Evolutionary conservation across 2,113 vertebrate genomes (phyloP).

Genomic region (Corythornis vintsioides): DNA sequence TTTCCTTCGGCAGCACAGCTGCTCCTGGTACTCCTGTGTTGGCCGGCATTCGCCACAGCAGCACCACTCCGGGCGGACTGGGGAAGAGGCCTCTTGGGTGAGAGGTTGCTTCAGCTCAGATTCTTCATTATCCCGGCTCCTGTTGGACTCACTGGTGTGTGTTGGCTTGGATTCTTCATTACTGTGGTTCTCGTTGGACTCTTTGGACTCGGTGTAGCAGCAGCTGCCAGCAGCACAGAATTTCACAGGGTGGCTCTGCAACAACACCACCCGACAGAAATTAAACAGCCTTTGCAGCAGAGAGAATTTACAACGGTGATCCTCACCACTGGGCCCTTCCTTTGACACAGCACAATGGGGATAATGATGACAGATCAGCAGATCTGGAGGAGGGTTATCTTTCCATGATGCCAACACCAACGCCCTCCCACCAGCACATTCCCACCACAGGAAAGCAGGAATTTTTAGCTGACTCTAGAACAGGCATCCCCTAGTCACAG

Average conservation of each 20-base stretch:
- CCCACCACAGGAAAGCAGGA: neutral
- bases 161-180: neutral
- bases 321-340: neutral
- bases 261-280: conserved; percentile 6
- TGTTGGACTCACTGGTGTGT: neutral
- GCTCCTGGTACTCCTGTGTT: conserved; percentile 47
- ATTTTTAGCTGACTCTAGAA: neutral
- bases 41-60: conserved; percentile 65
- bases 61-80: conserved; percentile 71
- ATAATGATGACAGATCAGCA: conserved; percentile 52
- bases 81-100: neutral
- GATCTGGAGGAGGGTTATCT: conserved; percentile 62
- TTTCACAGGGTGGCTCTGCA: conserved; percentile 57
- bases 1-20: conserved; percentile 80
- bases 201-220: neutral
- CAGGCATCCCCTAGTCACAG: neutral
- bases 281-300: neutral
- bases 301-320: neutral
- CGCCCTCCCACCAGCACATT: neutral
- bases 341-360: conserved; percentile 39
- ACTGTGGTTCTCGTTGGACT: neutral
- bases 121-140: neutral
- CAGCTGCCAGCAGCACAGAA: neutral
- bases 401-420: conserved; percentile 46
- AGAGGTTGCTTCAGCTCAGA: neutral